Evolutionary conservation across 2,797 vertebrate genomes (phyloP).

Genomic region (Enteromius treurensis): DNA sequence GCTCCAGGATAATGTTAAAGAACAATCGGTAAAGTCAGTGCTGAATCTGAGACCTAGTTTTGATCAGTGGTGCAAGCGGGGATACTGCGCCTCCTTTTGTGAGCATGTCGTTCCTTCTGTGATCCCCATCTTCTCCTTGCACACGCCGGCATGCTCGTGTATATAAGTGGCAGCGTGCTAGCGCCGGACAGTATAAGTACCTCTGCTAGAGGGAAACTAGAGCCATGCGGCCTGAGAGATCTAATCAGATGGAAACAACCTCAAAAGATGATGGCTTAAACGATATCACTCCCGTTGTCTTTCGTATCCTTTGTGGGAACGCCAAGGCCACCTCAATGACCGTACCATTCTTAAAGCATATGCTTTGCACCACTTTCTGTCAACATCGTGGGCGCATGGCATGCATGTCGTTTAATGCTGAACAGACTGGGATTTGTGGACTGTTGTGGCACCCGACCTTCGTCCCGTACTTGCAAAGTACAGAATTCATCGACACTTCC

Average conservation of each 20-base stretch:
- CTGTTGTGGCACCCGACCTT: not conserved
- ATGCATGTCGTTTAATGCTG: slow-evolving; percentile 13
- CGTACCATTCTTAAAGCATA: slow-evolving; percentile 28
- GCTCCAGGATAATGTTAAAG: slow-evolving; percentile 34
- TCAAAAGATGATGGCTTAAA: slow-evolving; percentile 22
- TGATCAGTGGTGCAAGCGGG: slow-evolving; percentile 28
- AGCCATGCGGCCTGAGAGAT: slow-evolving; percentile 2
- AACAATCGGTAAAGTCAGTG: slow-evolving; percentile 40
- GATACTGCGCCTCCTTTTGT: slow-evolving; percentile 36
- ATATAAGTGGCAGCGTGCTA: slow-evolving; percentile 28
- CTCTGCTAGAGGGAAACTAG: slow-evolving; percentile 28
- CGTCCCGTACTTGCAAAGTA: slow-evolving; percentile 1
- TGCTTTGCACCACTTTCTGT: slow-evolving; percentile 27
- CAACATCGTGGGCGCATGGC: slow-evolving; percentile 20
- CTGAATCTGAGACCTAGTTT: slow-evolving; percentile 41
- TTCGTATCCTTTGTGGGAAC: slow-evolving; percentile 23
- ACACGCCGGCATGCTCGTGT: slow-evolving; percentile 32
- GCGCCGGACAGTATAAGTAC: slow-evolving; percentile 1
- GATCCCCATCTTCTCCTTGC: slow-evolving; percentile 20
- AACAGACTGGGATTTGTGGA: slow-evolving; percentile 16
- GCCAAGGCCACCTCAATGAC: slow-evolving; percentile 23
- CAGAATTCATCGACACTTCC: slow-evolving; percentile 14
- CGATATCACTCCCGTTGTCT: slow-evolving; percentile 34
- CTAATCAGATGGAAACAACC: slow-evolving; percentile 30
- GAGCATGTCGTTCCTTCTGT: slow-evolving; percentile 9